phyloP scores from a whole-genome alignment of 2,797 vertebrate genomes.

The Lateolabrax maculatus region DNA sequence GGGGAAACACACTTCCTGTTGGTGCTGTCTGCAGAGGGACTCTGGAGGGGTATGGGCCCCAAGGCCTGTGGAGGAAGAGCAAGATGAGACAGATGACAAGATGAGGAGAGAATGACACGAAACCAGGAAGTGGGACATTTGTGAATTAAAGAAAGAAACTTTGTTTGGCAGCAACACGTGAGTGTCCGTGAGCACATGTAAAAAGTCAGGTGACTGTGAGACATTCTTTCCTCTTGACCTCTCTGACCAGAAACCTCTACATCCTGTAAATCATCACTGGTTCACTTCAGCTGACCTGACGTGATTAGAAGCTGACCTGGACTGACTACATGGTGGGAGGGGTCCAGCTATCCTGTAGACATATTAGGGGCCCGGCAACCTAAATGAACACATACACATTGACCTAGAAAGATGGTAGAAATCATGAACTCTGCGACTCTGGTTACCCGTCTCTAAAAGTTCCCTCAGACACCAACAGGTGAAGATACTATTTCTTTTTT shows the following conservation, averaged over 20 bases:
- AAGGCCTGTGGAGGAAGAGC: conserved; percentile 56
- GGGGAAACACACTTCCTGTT: conserved; percentile 37
- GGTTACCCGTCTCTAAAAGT: neutral
- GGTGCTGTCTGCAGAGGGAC: conserved; percentile 68
- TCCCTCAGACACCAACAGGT: neutral
- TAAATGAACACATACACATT: neutral
- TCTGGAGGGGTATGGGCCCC: conserved; percentile 56
- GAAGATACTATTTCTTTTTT: neutral
- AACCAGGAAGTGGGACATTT: neutral
- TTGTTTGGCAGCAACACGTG: neutral
- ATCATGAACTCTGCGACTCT: neutral
- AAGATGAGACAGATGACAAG: neutral
- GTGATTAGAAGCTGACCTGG: conserved; percentile 20
- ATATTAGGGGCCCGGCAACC: conserved; percentile 8
- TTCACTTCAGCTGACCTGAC: conserved; percentile 39
- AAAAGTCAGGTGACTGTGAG: conserved; percentile 3
- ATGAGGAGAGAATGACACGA: neutral
- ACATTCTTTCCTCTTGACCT: conserved; percentile 32
- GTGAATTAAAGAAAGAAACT: neutral
- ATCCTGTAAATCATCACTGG: conserved; percentile 16
- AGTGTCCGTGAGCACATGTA: neutral
- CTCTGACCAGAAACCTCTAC: conserved; percentile 37
- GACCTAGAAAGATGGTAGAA: neutral
- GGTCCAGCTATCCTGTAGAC: conserved; percentile 17
- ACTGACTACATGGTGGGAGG: conserved; percentile 20